Percentiles rank a stretch among this genome's conserved stretches.
Evolutionary conservation across 2,797 vertebrate species (phyloP).

Genomic region (Ptychadena robeensis): DNA sequence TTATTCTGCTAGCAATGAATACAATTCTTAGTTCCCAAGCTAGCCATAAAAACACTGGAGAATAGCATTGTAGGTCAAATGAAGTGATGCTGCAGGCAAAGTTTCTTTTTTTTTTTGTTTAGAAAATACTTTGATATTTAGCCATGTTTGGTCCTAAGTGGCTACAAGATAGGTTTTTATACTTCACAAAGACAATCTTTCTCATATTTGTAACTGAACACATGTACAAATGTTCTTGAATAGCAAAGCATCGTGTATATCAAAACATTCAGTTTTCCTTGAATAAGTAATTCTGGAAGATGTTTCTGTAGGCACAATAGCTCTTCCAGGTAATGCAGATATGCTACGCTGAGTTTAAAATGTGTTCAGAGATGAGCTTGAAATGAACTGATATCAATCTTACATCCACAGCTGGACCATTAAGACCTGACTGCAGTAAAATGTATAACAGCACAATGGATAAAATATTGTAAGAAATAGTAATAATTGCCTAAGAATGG

Average conservation of each 20-base stretch:
- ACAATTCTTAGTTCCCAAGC: slow-evolving; percentile 40
- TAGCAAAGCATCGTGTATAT: slow-evolving; percentile 5
- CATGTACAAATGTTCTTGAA: slow-evolving; percentile 17
- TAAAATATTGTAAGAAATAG: neutral
- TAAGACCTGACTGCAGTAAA: neutral
- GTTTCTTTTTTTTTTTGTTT: slow-evolving; percentile 48
- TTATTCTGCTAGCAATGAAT: slow-evolving; percentile 43
- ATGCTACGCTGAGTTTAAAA: neutral
- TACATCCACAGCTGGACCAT: neutral
- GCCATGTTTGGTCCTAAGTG: slow-evolving; percentile 25
- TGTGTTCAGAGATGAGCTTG: neutral
- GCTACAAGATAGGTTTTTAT: slow-evolving; percentile 37
- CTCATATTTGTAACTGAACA: slow-evolving; percentile 17
- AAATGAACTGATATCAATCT: neutral
- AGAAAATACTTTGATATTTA: slow-evolving; percentile 43
- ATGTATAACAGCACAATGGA: neutral
- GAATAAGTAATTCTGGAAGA: neutral
- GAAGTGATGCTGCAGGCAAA: slow-evolving; percentile 47
- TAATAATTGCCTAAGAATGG: neutral
- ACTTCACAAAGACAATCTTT: slow-evolving; percentile 9
- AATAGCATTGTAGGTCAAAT: slow-evolving; percentile 34
- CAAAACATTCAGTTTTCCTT: neutral
- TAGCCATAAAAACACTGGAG: slow-evolving; percentile 43
- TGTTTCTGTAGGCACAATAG: slow-evolving; percentile 1
- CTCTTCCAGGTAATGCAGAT: neutral